phyloP scores from a whole-genome alignment of 2,888 invertebrate species.

The Ecliptopera silaceata region DNA sequence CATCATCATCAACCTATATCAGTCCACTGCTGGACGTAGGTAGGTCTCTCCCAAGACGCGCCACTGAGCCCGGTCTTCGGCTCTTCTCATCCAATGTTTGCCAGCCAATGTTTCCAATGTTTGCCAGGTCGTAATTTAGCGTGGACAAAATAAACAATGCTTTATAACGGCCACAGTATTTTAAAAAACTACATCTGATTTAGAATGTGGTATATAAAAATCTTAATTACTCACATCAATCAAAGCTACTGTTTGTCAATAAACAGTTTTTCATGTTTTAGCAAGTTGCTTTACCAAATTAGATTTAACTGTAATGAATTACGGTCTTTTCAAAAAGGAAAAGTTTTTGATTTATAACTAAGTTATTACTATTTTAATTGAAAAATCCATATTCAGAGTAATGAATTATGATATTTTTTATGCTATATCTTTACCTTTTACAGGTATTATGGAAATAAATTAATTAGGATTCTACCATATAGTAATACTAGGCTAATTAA shows the following conservation, averaged over 20 bases:
- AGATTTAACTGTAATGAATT: conserved; percentile 1
- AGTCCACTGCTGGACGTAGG: no score
- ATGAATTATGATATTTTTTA: conserved; percentile 21
- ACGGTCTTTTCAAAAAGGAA: conserved; percentile 12
- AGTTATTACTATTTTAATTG: conserved; percentile 22
- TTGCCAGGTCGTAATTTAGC: no score
- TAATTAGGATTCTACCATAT: neutral
- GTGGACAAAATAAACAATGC: no score
- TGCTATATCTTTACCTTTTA: neutral
- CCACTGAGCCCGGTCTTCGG: no score
- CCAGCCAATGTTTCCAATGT: no score
- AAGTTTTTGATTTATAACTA: conserved; percentile 16
- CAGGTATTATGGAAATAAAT: neutral
- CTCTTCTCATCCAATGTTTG: no score
- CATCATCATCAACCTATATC: no score
- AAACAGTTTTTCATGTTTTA: conserved; percentile 15
- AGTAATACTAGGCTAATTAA: neutral
- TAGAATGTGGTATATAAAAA: conserved; percentile 17
- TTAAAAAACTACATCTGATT: conserved; percentile 9
- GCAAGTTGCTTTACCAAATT: conserved; percentile 17
- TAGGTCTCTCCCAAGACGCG: no score
- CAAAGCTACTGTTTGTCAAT: conserved; percentile 33
- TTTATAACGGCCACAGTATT: conserved; percentile 4
- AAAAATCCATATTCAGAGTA: conserved; percentile 13
- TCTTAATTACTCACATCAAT: conserved; percentile 30